Evolutionary conservation across 2,797 vertebrate genomes (phyloP), one percentile per base, ranked within the genome.

Genomic region (Sebastes vulpes): DNA sequence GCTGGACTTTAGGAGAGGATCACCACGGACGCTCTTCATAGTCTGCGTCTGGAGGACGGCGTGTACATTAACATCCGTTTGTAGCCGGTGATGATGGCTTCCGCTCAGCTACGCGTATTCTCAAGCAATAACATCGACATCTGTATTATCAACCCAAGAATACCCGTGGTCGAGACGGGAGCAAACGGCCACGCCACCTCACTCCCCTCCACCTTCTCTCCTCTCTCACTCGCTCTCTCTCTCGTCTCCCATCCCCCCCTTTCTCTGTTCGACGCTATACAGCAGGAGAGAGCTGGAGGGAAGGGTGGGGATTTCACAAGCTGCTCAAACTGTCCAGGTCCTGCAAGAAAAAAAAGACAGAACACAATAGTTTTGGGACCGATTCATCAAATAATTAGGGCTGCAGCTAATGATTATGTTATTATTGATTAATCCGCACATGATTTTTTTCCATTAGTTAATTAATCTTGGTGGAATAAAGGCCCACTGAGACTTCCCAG

Each of bases 81-180:
- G 66, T 20, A 8, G 59, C 16, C 6, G 86, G 25, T 2, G 91
- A 81, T 48, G 82, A 90, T 84, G 87, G 93, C 93, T 89, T 92
- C 94, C 93, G 75, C 95, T 96, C 95, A 94, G 93, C 94, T 95
- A 96, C 92, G 93, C 93, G 95, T 96, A 95, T 96, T 96, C 96
- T 96, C 95, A 96, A 96, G 94, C 94, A 96, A 95, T 95, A 96
- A 96, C 94, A 96, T 94, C 95, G 91, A 94, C 94, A 93, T 95
- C 92, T 95, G 96, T 95, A 95, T 96, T 96, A 95, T 97, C 94
- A 95, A 94, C 95, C 93, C 93, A 95, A 96, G 95, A 96, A 96
- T 96, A 96, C 95, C 94, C 94, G 92, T 96, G 93, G 92, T 95
- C 92, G 96, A 93, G 94, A 93, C 91, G 85, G 95, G 96, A 95